Evolutionary conservation across 2,888 invertebrate genomes (phyloP).

Genomic region (Peribatodes rhomboidaria): DNA sequence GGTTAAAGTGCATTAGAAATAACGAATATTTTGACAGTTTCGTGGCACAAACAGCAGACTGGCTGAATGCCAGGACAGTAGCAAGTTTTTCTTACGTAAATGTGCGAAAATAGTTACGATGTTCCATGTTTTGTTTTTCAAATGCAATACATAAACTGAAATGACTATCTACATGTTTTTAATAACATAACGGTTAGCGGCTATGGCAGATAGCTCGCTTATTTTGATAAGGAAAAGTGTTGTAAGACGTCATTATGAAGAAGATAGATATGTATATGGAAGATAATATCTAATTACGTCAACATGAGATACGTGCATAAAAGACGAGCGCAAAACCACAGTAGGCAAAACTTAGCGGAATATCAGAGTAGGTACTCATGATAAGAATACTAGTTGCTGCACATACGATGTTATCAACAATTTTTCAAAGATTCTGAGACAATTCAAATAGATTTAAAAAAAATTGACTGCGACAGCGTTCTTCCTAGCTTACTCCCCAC

Average conservation of each 20-base stretch:
- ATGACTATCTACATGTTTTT: too few species aligned
- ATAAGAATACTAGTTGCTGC: too few species aligned
- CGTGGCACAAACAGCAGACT: not conserved
- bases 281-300: conserved; percentile 6
- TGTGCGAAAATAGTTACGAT: conserved; percentile 3
- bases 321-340: not conserved
- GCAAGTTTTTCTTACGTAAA: conserved; percentile 6
- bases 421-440: too few species aligned
- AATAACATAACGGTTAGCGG: too few species aligned
- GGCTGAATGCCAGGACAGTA: not conserved
- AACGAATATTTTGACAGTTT: not conserved
- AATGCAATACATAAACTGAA: too few species aligned
- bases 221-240: too few species aligned
- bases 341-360: not conserved
- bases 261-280: too few species aligned
- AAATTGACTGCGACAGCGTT: too few species aligned
- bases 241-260: not conserved
- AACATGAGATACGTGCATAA: not conserved
- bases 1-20: not conserved
- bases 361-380: too few species aligned
- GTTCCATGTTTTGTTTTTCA: not conserved
- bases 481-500: too few species aligned
- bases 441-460: too few species aligned
- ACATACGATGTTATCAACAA: too few species aligned
- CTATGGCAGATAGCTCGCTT: not conserved